These are phyloP conservation scores for Drosophila pullipes DNA, from an alignment of 2,888 invertebrate genomes.

Conservation along the genomic window DNA sequence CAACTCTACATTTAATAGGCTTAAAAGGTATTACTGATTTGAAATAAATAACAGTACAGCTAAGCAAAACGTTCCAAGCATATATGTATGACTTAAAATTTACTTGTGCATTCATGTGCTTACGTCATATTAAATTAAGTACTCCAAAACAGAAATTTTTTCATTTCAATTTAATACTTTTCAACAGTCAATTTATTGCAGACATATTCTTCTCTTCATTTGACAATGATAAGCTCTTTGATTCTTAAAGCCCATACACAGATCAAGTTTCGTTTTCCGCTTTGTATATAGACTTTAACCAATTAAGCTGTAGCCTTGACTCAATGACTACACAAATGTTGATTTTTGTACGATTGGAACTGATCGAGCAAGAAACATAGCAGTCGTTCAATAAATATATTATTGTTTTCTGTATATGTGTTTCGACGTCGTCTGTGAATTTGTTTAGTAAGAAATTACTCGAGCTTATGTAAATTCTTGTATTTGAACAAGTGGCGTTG, in stretches of 20 bases:
- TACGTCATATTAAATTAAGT: not conserved
- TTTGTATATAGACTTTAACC: not conserved
- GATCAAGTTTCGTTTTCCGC: not conserved
- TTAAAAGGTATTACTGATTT: not conserved
- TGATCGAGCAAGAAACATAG: not conserved
- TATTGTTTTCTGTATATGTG: not conserved
- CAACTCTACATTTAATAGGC: not conserved
- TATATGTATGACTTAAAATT: not conserved
- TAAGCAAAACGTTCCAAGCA: no score
- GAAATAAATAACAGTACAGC: not conserved
- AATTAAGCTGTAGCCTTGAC: slow-evolving; percentile 15
- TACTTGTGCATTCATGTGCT: not conserved
- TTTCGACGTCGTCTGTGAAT: not conserved
- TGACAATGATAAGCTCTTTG: not conserved
- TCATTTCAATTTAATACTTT: not conserved
- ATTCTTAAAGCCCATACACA: not conserved
- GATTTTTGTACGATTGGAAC: not conserved
- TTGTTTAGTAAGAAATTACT: not conserved
- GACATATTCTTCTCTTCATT: not conserved
- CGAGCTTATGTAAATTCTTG: not conserved
- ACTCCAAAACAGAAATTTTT: not conserved
- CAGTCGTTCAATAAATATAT: slow-evolving; percentile 4
- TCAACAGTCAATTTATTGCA: not conserved
- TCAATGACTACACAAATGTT: slow-evolving; percentile 19
- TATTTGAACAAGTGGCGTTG: slow-evolving; percentile 29